These are phyloP conservation scores for Corythornis vintsioides DNA, from an alignment of 2,113 vertebrate genomes.

Conservation along the genomic window DNA sequence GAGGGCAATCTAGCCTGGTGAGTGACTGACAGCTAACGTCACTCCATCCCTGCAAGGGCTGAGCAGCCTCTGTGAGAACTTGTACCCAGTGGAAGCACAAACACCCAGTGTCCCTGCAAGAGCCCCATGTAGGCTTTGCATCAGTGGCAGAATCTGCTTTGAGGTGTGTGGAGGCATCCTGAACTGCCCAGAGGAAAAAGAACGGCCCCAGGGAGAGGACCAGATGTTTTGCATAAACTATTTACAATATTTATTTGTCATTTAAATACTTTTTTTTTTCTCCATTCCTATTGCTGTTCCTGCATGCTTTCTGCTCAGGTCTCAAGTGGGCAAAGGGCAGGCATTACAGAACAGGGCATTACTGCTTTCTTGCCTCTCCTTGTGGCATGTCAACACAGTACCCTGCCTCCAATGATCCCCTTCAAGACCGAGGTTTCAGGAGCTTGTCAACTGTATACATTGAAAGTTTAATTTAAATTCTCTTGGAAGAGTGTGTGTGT, in stretches of 20 bases:
- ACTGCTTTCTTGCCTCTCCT: neutral
- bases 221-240: neutral
- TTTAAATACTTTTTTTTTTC: neutral
- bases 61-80: neutral
- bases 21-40: neutral
- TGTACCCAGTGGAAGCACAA: neutral
- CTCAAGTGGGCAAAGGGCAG: neutral
- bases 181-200: neutral
- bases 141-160: neutral
- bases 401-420: neutral
- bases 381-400: neutral
- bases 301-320: neutral
- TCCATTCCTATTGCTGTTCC: neutral
- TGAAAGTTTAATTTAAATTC: neutral
- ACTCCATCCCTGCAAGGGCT: neutral
- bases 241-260: neutral
- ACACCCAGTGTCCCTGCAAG: neutral
- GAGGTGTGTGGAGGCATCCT: neutral
- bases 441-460: neutral
- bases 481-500: neutral
- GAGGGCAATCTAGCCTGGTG: neutral
- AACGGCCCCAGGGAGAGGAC: neutral
- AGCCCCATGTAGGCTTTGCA: neutral
- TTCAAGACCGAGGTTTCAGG: neutral
- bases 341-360: neutral